These are phyloP conservation scores for Microtus richardsoni DNA, from an alignment of 2,113 vertebrate species.

Conservation along the genomic window DNA sequence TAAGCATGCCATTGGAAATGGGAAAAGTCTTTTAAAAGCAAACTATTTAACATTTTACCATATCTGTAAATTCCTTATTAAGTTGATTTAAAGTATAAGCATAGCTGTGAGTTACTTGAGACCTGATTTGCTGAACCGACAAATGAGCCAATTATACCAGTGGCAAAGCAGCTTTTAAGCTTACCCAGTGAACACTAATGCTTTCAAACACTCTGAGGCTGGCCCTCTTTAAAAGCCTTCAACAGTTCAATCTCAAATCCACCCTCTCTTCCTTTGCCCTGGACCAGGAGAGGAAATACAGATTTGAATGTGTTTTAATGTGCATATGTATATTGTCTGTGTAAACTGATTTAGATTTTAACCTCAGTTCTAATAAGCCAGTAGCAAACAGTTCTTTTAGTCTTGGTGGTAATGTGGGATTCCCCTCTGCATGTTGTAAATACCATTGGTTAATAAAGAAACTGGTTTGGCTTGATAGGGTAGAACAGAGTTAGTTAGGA, in stretches of 20 bases:
- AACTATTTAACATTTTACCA: slow-evolving; percentile 34
- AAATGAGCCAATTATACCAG: background rate
- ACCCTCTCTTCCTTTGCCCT: background rate
- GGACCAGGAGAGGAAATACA: background rate
- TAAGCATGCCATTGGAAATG: background rate
- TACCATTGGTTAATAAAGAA: too few species aligned
- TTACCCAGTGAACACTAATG: background rate
- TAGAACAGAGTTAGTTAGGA: too few species aligned
- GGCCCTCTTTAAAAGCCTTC: background rate
- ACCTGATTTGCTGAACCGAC: background rate
- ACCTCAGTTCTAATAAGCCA: background rate
- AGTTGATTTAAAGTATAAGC: background rate
- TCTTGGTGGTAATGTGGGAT: background rate
- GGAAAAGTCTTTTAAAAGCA: background rate
- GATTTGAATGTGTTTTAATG: background rate
- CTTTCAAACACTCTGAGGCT: background rate
- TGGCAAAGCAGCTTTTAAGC: background rate
- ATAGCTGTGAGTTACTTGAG: background rate
- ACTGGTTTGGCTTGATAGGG: too few species aligned
- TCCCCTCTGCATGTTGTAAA: too few species aligned
- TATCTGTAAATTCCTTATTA: background rate
- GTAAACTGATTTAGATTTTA: background rate
- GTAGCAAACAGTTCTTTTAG: background rate
- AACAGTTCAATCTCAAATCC: background rate
- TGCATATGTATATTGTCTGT: background rate